phyloP scores from a whole-genome alignment of 2,113 vertebrate genomes.

The Macaca nemestrina region DNA sequence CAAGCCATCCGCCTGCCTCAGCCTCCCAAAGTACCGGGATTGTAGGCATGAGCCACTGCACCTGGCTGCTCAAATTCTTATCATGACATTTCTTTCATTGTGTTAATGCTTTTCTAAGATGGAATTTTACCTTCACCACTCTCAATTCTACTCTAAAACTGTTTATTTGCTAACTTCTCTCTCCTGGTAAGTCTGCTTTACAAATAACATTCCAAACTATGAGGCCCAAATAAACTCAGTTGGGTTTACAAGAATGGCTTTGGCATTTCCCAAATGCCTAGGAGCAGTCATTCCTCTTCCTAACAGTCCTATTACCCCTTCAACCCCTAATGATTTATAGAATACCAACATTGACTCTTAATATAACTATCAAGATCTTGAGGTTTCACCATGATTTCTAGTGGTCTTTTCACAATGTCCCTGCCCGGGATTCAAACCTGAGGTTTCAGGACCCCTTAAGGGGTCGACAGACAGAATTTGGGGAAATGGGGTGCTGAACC shows the following conservation, averaged over 20 bases:
- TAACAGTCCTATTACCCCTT: not conserved
- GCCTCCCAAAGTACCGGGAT: not conserved
- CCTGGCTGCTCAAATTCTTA: not conserved
- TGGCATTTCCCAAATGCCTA: not conserved
- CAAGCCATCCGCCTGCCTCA: not conserved
- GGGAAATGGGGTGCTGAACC: not conserved
- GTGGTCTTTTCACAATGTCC: not conserved
- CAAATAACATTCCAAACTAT: not conserved
- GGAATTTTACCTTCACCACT: not conserved
- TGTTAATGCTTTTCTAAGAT: constrained; percentile 58
- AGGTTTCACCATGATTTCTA: not conserved
- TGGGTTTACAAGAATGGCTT: not conserved
- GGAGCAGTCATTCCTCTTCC: not conserved
- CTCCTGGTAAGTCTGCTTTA: not conserved
- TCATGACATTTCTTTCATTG: constrained; percentile 13
- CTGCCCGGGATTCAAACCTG: not conserved
- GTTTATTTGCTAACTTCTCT: not conserved
- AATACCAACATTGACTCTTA: not conserved
- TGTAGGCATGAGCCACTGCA: not conserved
- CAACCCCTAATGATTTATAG: not conserved
- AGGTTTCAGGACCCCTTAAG: not conserved
- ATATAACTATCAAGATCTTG: not conserved
- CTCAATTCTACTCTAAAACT: not conserved
- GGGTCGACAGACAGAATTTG: not conserved
- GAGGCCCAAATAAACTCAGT: not conserved